Evolutionary conservation across 2,113 vertebrate species (phyloP).

Genomic region (Poecile atricapillus): DNA sequence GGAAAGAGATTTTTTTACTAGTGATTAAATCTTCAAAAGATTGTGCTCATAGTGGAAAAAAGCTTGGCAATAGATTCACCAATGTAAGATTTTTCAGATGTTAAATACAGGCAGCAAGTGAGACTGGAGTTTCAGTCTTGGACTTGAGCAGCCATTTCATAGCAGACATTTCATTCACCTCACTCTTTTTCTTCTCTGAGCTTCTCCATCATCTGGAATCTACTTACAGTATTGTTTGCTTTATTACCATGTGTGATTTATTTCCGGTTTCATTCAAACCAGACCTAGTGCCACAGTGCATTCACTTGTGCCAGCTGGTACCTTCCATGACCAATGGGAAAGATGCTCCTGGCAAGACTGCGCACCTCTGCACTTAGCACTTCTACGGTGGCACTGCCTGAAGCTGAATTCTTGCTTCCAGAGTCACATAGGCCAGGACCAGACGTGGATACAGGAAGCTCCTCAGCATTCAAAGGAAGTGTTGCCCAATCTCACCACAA

Average conservation of each 20-base stretch:
- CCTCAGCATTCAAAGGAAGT: background rate
- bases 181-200: background rate
- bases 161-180: background rate
- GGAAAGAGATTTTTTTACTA: background rate
- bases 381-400: background rate
- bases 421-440: background rate
- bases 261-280: background rate
- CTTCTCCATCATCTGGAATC: background rate
- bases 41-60: background rate
- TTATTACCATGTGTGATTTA: background rate
- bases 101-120: background rate
- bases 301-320: background rate
- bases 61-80: background rate
- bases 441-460: background rate
- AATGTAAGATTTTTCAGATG: background rate
- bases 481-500: rapidly evolving
- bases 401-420: background rate
- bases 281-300: background rate
- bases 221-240: background rate
- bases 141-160: background rate
- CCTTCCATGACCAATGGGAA: background rate
- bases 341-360: background rate
- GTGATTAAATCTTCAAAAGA: background rate
- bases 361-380: background rate
- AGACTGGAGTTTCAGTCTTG: background rate